Percentiles rank a stretch among this genome's conserved stretches.
Conservation (phyloP, 2,797 vertebrate species). For the Eupleurogrammus muticus region DNA sequence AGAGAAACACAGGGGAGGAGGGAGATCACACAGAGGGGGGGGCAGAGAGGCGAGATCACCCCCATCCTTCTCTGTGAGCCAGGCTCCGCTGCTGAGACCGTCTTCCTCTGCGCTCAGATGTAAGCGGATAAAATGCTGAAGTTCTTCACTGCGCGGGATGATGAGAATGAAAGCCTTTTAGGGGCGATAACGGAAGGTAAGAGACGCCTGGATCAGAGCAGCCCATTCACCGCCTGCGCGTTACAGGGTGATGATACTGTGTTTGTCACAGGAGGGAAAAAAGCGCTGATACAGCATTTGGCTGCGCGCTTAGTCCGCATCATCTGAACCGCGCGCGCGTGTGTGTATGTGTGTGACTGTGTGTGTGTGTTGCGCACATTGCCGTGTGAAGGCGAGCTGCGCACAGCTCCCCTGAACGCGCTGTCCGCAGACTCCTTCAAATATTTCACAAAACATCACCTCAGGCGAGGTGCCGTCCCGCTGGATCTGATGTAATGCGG, state of each 20-base stretch:
- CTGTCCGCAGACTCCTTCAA: background rate
- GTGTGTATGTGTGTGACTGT: background rate
- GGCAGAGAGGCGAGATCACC: constrained; percentile 37
- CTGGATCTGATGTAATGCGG: constrained; percentile 39
- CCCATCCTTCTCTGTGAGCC: constrained; percentile 53
- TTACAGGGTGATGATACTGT: constrained; percentile 30
- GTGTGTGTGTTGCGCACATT: constrained; percentile 32
- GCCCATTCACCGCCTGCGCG: constrained; percentile 15
- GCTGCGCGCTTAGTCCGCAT: constrained; percentile 49
- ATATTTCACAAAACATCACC: background rate
- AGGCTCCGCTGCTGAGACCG: constrained; percentile 50
- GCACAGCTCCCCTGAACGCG: constrained; percentile 3
- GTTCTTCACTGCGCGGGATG: constrained; percentile 82
- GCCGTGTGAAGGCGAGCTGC: constrained; percentile 1
- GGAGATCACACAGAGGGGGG: constrained; percentile 52
- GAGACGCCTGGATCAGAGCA: constrained; percentile 1
- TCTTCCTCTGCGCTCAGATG: constrained; percentile 48
- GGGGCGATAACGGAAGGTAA: constrained; percentile 79
- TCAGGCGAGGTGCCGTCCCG: constrained; percentile 18
- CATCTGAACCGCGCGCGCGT: constrained; percentile 28
- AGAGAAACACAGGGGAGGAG: constrained; percentile 69
- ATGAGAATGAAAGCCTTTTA: constrained; percentile 81
- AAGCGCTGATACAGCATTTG: constrained; percentile 74
- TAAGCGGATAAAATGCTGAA: constrained; percentile 77
- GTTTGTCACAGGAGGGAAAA: constrained; percentile 30